A percentile compares a stretch with the other conserved stretches of the same genome.
These are phyloP conservation scores for Thereuonema tuberculata DNA, from an alignment of 1,140 invertebrate species.

Conservation along the genomic window DNA sequence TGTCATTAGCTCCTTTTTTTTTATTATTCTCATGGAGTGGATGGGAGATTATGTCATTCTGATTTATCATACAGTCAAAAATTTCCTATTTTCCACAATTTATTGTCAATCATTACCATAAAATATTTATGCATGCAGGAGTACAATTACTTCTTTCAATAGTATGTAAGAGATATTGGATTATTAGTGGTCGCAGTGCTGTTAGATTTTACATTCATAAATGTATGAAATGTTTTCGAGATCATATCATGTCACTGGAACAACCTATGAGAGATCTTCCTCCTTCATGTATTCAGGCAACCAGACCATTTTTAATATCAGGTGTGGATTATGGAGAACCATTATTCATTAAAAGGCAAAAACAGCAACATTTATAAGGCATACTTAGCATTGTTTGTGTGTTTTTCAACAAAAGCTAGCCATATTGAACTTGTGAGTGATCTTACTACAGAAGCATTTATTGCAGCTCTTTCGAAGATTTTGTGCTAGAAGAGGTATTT, in stretches of 20 bases:
- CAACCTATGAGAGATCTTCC: background rate
- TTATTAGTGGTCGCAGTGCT: background rate
- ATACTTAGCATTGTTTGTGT: too few species aligned
- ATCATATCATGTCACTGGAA: background rate
- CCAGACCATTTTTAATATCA: background rate
- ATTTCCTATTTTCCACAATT: constrained; percentile 23
- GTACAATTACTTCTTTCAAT: constrained; percentile 8
- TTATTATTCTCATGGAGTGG: constrained; percentile 29
- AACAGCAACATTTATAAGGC: too few species aligned
- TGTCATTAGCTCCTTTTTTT: constrained; percentile 27
- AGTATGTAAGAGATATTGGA: constrained; percentile 5
- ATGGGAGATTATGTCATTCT: constrained; percentile 27
- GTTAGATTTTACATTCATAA: background rate
- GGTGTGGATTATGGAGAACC: background rate
- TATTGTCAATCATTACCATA: constrained; percentile 21
- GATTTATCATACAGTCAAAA: constrained; percentile 17
- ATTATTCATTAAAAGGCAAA: too few species aligned
- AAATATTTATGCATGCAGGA: constrained; percentile 20
- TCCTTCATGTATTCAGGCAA: background rate
- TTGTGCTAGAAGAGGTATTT: too few species aligned
- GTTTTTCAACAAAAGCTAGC: too few species aligned
- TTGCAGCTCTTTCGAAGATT: too few species aligned
- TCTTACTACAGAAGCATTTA: too few species aligned
- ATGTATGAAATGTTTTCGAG: background rate
- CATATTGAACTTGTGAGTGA: too few species aligned